Evolutionary conservation across 92 coral and sea anemone species (phyloP).

Genomic region (Plumapathes pennacea): DNA sequence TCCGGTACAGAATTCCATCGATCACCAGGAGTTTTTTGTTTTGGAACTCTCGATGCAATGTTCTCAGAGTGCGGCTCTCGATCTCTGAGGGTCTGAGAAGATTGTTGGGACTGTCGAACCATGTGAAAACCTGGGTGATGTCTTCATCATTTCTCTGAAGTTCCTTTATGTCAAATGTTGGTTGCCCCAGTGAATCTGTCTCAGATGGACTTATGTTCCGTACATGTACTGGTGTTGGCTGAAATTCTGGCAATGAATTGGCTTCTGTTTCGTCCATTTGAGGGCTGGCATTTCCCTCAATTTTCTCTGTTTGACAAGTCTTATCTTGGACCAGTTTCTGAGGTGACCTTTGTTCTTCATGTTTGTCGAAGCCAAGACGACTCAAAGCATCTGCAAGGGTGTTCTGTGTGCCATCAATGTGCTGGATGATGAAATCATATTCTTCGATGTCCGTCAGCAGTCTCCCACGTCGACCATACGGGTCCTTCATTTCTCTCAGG

Average conservation of each 20-base stretch:
- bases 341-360: too few relatives aligned
- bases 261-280: too few relatives aligned
- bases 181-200: too few relatives aligned
- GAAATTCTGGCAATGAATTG: too few relatives aligned
- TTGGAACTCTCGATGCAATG: conserved; percentile 14
- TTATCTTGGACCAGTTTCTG: too few relatives aligned
- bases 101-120: conserved; percentile 17
- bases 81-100: conserved; percentile 7
- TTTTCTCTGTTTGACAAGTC: too few relatives aligned
- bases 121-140: conserved; percentile 29
- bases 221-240: too few relatives aligned
- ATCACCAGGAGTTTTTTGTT: background rate
- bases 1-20: conserved; percentile 13
- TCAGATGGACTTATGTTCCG: too few relatives aligned
- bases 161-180: conserved; percentile 7
- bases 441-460: conserved; percentile 28
- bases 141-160: conserved; percentile 20
- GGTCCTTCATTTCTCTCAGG: conserved; percentile 31
- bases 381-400: conserved; percentile 34
- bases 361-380: conserved; percentile 7
- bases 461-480: conserved; percentile 26
- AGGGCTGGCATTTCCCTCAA: too few relatives aligned
- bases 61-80: conserved; percentile 5
- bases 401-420: conserved; percentile 33
- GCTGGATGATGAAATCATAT: conserved; percentile 25